Evolutionary conservation across 2,888 invertebrate genomes (phyloP), one percentile per base, ranked within the genome.

Genomic region (Oscheius sp.): DNA sequence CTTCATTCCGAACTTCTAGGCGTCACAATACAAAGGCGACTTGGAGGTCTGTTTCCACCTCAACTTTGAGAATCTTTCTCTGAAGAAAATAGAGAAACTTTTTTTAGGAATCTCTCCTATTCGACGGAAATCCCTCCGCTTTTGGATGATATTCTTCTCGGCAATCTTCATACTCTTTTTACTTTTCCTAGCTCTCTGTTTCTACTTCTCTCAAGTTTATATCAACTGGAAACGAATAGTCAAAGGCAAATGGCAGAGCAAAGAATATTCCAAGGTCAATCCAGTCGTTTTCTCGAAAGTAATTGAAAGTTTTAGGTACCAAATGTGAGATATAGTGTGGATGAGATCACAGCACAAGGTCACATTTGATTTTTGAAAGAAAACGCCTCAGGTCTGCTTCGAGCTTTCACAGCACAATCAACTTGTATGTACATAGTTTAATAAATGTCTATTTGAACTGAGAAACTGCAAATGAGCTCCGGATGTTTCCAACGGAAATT

Each of bases 171-270:
- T 34, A 4, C n/a, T 68, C 6, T 68, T 68, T 61, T 50, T 68
- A 8, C 4, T 68, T 12, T 15, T 31, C 17, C 50, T 66, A 12
- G 66, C 39, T 45, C 31, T 61, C 15, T 45, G 15, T 27, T 33
- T 68, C 50, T 68, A 68, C 23, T 68, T 61, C 23, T 68, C 68
- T 15, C 68, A 68, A 27, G 61, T 68, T 23, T 68, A 68, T 50
- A 61, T 68, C 50, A 68, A 68, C 23, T 68, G 68, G 68, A 46
- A 37, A 31, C 27, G 68, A 31, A 68, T 68, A 48, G 68, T 68
- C 25, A 68, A 68, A 50, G 68, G 68, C 20, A 68, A 68, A 29
- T 68, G 68, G 68, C 50, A 68, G 10, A 61, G 61, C 12, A 68
- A 68, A 20, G 61, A 68, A 20, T 68, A 68, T 33, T 27, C 20